These are phyloP conservation scores for Eulemur albifrons DNA, from an alignment of 2,797 vertebrate genomes.

Conservation along the genomic window DNA sequence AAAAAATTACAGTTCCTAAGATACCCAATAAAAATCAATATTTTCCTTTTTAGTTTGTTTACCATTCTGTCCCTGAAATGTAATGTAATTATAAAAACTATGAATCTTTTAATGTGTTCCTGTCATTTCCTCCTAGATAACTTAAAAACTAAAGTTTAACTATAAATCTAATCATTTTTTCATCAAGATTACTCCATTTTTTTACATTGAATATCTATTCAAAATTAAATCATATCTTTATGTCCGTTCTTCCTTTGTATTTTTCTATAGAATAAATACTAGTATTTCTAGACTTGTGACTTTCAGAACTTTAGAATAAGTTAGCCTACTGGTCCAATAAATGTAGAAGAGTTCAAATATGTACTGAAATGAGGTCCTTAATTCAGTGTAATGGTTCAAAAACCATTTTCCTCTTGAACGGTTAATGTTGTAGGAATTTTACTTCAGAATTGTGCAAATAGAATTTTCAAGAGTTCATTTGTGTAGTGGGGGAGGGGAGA, in stretches of 20 bases:
- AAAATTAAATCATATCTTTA: background rate
- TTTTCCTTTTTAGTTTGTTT: background rate
- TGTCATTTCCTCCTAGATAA: background rate
- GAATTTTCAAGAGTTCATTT: background rate
- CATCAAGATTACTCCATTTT: background rate
- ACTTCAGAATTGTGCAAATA: background rate
- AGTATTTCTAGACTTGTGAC: background rate
- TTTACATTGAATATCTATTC: background rate
- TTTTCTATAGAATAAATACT: background rate
- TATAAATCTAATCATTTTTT: slow-evolving; percentile 27
- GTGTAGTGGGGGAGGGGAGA: background rate
- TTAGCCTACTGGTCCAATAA: background rate
- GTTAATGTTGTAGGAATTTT: background rate
- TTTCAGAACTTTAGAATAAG: background rate
- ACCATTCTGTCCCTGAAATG: background rate
- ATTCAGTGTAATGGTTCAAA: background rate
- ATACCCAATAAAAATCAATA: background rate
- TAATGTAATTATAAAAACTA: background rate
- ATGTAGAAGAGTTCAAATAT: background rate
- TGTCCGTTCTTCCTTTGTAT: background rate
- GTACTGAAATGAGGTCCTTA: background rate
- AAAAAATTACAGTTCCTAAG: background rate
- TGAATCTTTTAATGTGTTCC: background rate
- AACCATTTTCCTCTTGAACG: background rate
- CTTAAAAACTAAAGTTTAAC: background rate